Evolutionary conservation across 2,888 invertebrate species (phyloP).

Genomic region (Chesias legatella): DNA sequence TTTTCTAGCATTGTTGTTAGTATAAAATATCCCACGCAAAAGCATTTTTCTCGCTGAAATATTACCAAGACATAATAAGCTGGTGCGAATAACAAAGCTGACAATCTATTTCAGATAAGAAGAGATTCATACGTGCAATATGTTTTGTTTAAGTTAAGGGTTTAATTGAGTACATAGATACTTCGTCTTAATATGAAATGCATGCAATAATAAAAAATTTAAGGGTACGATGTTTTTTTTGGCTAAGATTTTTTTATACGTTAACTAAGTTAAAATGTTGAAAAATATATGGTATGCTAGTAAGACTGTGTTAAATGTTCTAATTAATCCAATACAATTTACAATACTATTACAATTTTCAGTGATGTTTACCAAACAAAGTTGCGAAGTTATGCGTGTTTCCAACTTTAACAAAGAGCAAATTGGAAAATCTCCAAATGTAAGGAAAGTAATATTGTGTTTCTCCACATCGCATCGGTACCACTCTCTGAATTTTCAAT

Average conservation of each 20-base stretch:
- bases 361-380: constrained; percentile 20
- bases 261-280: too few relatives aligned
- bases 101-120: constrained; percentile 6
- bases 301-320: too few relatives aligned
- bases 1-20: constrained; percentile 27
- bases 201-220: too few relatives aligned
- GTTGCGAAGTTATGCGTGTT: constrained; percentile 29
- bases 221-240: too few relatives aligned
- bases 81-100: constrained; percentile 1
- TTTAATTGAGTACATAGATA: too few relatives aligned
- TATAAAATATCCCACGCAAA: background rate
- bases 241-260: too few relatives aligned
- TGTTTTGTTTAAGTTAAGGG: too few relatives aligned
- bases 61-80: background rate
- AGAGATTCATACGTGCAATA: background rate
- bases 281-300: too few relatives aligned
- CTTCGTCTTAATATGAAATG: too few relatives aligned
- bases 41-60: constrained; percentile 3
- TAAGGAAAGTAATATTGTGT: constrained; percentile 28
- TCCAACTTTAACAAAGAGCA: constrained; percentile 28
- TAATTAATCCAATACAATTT: background rate
- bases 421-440: constrained; percentile 35
- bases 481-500: constrained; percentile 18
- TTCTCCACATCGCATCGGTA: constrained; percentile 10
- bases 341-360: too few relatives aligned